Evolutionary conservation across 2,797 vertebrate genomes (phyloP).

Genomic region (Fratercula arctica): DNA sequence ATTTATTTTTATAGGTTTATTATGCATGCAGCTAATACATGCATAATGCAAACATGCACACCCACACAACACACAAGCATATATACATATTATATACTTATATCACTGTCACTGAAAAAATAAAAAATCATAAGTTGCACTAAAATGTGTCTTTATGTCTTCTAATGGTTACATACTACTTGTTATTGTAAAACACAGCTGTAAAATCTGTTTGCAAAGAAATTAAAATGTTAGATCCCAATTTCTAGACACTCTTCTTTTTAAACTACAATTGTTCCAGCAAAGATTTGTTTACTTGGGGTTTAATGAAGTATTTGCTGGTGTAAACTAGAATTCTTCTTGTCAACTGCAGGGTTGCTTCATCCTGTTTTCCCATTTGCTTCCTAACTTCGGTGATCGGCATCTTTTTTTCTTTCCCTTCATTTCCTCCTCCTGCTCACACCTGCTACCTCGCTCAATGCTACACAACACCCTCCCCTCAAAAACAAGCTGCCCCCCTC

Average conservation of each 20-base stretch:
- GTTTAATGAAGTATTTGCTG: not conserved
- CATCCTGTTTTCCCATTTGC: not conserved
- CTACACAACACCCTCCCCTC: not conserved
- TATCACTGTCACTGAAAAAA: not conserved
- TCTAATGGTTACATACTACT: not conserved
- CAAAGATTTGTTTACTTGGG: not conserved
- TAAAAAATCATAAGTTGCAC: not conserved
- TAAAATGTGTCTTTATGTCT: not conserved
- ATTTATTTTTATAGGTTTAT: slow-evolving; percentile 45
- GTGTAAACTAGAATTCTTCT: slow-evolving; percentile 1
- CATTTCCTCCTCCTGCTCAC: not conserved
- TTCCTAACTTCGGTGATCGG: not conserved
- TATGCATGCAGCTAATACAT: slow-evolving; percentile 39
- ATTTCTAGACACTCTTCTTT: not conserved
- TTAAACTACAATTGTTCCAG: not conserved
- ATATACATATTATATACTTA: not conserved
- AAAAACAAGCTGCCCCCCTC: not conserved
- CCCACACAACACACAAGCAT: not conserved
- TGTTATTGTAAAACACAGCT: not conserved
- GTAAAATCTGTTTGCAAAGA: slow-evolving; percentile 29
- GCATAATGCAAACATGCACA: slow-evolving; percentile 33
- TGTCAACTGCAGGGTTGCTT: not conserved
- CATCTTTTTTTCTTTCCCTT: not conserved
- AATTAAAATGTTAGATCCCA: not conserved
- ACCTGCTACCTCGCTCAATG: not conserved